A percentile compares a stretch with the other conserved stretches of the same genome.
These are phyloP conservation scores for Spilogale gracilis DNA, from an alignment of 2,113 vertebrate genomes.

Conservation along the genomic window DNA sequence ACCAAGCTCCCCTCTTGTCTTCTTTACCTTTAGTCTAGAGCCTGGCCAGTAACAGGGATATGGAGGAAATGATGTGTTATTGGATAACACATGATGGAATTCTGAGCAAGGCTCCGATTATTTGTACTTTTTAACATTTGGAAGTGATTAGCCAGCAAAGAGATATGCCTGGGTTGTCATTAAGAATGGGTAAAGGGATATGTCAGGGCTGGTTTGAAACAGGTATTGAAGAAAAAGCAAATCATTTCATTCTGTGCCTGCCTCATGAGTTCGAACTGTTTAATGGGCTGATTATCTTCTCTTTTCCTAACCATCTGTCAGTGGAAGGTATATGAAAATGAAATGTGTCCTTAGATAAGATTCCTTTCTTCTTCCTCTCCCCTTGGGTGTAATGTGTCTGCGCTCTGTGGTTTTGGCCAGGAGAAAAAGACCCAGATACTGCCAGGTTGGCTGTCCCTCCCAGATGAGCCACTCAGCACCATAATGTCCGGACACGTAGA, in stretches of 20 bases:
- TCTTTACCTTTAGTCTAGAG: neutral
- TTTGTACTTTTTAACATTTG: constrained; percentile 15
- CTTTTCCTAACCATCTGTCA: neutral
- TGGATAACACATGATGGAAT: neutral
- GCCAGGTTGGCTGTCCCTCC: constrained; percentile 22
- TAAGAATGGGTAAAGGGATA: constrained; percentile 11
- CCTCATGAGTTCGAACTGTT: neutral
- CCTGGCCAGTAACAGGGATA: neutral
- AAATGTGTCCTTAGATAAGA: neutral
- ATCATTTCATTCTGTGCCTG: constrained; percentile 30
- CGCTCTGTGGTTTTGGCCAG: constrained; percentile 46
- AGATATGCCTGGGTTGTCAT: neutral
- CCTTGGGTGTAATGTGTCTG: neutral
- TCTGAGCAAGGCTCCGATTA: neutral
- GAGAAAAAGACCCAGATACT: constrained; percentile 49
- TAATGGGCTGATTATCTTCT: neutral
- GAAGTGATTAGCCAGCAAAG: constrained; percentile 5
- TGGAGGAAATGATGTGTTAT: neutral
- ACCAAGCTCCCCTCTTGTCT: neutral
- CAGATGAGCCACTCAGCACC: constrained; percentile 46
- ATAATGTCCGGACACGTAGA: neutral
- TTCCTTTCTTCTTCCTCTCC: constrained; percentile 14
- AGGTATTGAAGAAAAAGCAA: neutral
- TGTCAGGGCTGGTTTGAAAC: constrained; percentile 1
- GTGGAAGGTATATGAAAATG: neutral